These are phyloP conservation scores for Arizona elegans DNA, from an alignment of 2,113 vertebrate species.

Conservation along the genomic window DNA sequence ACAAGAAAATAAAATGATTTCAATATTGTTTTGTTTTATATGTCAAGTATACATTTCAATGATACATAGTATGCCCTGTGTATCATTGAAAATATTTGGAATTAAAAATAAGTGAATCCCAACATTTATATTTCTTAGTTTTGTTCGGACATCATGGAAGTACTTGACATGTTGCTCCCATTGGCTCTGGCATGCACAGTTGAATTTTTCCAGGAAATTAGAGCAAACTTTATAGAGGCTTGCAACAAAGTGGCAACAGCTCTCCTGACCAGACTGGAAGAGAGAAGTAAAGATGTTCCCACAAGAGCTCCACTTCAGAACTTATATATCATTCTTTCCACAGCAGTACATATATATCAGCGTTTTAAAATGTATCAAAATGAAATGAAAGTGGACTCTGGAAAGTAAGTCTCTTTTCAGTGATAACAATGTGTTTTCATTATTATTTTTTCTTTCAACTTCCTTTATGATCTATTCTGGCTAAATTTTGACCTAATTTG, in stretches of 20 bases:
- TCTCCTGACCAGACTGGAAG: conserved; percentile 79
- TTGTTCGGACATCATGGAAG: conserved; percentile 84
- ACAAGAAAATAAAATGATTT: conserved; percentile 48
- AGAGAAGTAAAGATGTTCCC: conserved; percentile 80
- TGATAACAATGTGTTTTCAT: neutral
- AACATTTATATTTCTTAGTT: conserved; percentile 78
- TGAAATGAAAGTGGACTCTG: conserved; percentile 74
- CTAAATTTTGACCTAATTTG: neutral
- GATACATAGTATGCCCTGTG: neutral
- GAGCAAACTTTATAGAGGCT: conserved; percentile 83
- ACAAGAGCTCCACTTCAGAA: conserved; percentile 77
- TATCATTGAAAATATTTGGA: conserved; percentile 56
- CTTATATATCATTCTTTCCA: conserved; percentile 76
- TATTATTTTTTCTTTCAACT: neutral
- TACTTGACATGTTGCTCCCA: conserved; percentile 85
- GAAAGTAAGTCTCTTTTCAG: conserved; percentile 74
- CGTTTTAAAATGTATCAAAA: conserved; percentile 75
- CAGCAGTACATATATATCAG: conserved; percentile 76
- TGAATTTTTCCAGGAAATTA: conserved; percentile 83
- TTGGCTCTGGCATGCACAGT: conserved; percentile 85
- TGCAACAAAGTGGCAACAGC: conserved; percentile 79
- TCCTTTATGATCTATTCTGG: neutral
- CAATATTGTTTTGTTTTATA: conserved; percentile 39
- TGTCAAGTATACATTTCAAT: conserved; percentile 50
- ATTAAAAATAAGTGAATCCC: conserved; percentile 57